These are phyloP conservation scores for Sialia sialis DNA, from an alignment of 2,113 vertebrate genomes.

Conservation along the genomic window DNA sequence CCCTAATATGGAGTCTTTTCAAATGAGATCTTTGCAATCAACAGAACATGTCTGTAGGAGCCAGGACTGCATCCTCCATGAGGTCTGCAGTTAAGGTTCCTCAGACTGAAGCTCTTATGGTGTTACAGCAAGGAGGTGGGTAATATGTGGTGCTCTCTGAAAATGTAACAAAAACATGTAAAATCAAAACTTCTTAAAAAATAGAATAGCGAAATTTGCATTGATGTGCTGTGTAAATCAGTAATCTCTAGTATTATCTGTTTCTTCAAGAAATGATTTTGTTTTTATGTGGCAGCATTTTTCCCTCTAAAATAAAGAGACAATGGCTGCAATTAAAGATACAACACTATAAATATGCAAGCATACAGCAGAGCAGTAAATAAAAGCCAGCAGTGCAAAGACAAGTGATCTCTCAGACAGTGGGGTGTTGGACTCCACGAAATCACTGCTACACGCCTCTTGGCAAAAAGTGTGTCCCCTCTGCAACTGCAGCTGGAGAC, in stretches of 20 bases:
- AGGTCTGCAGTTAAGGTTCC: not conserved
- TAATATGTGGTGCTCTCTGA: not conserved
- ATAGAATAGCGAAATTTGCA: not conserved
- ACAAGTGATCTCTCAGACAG: not conserved
- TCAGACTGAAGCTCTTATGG: not conserved
- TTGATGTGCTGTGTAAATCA: not conserved
- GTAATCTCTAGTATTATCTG: not conserved
- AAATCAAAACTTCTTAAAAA: not conserved
- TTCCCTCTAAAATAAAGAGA: not conserved
- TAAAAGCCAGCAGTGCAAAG: not conserved
- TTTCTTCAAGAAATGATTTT: not conserved
- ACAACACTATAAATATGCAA: conserved; percentile 5
- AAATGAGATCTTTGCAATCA: not conserved
- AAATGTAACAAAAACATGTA: not conserved
- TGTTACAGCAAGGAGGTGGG: not conserved
- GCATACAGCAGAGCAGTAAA: not conserved
- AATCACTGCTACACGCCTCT: not conserved
- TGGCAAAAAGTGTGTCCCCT: not conserved
- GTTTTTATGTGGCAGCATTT: not conserved
- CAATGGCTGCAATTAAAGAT: not conserved
- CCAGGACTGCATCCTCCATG: not conserved
- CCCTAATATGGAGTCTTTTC: not conserved
- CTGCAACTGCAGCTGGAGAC: not conserved
- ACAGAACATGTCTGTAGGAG: not conserved
- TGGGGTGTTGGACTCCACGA: not conserved